Base-by-base conservation (phyloP, 2,797 vertebrate species). In the Anisognathus igniventris region DNA sequence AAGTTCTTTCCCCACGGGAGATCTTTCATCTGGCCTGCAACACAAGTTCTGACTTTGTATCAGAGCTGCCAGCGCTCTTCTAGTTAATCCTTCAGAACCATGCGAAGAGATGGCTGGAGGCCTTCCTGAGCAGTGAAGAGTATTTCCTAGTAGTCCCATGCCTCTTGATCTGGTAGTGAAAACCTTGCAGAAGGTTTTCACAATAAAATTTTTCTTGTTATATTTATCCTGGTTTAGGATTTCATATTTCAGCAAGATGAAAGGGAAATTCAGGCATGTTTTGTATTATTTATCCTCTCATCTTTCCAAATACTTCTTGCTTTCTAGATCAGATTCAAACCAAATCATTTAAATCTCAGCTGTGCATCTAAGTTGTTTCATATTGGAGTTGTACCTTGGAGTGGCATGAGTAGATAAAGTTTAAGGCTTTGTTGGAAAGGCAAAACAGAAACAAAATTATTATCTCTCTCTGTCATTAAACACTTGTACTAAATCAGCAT, bases 1-100 rank as follows among this genome's bases (percentile, higher is more conserved):
- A 64, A 60, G 33, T 31, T 85, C 33, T 67, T 60, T 64, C 9
- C 4, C 6, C 0, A 0, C 31, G 24, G 16, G 53, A 86, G 28
- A 15, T 71, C 18, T 70, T 48, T 72, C 14, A 11, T 51, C 44
- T 64, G 28, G 9, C 44, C 14, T 80, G 45, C 24, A 57, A 2
- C 2, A 2, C 0, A 0, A 47, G 19, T 48, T 88, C n/a, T 51
- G n/a, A 89, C 22, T 78, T 48, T 30, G 2, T 35, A 25, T 72
- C 35, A 24, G 75, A 78, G 12, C 58, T 73, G 18, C 47, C 28
- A 4, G 58, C 54, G 30, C 30, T 84, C 37, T 22, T 50, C 37
- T 47, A 16, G 22, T 25, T 64, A 40, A 53, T 90, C 19, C 10
- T 51, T 83, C 28, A 53, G 50, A 88, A 9, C 25, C 12, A 0